A percentile compares a stretch with the other conserved stretches of the same genome.
Conservation (phyloP, 2,113 vertebrate species). For the Marmota monax region DNA sequence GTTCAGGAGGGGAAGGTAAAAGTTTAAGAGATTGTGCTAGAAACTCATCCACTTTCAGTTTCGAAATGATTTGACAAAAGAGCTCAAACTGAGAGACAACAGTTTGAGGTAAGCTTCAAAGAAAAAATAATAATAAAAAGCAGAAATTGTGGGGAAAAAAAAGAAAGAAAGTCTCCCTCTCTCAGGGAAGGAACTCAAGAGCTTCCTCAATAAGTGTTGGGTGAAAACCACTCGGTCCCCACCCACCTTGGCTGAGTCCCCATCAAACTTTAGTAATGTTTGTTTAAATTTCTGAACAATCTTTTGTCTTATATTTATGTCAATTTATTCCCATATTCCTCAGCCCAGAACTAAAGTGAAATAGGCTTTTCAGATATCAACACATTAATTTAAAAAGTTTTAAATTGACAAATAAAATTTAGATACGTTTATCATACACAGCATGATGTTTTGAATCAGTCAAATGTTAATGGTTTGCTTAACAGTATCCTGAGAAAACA, state of each 20-base stretch:
- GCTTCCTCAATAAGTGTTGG: background rate
- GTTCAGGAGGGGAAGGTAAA: background rate
- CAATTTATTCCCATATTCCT: background rate
- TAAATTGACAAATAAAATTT: background rate
- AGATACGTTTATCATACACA: background rate
- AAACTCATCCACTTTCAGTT: background rate
- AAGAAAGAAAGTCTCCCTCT: background rate
- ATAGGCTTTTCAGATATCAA: background rate
- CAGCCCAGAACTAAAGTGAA: background rate
- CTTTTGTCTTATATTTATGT: background rate
- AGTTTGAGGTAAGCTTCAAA: background rate
- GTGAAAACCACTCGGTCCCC: background rate
- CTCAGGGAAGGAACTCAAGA: background rate
- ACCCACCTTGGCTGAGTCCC: background rate
- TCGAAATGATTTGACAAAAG: background rate
- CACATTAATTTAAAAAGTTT: background rate
- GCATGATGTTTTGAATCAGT: background rate
- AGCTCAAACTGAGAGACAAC: background rate
- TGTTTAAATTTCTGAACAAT: background rate
- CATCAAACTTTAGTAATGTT: background rate
- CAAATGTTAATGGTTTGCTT: conserved; percentile 8
- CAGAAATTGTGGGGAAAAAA: background rate
- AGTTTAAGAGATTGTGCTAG: background rate
- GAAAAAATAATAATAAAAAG: background rate
- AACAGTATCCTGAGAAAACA: background rate